phyloP scores from a whole-genome alignment of 2,888 invertebrate genomes.

The Bellardia pandia region DNA sequence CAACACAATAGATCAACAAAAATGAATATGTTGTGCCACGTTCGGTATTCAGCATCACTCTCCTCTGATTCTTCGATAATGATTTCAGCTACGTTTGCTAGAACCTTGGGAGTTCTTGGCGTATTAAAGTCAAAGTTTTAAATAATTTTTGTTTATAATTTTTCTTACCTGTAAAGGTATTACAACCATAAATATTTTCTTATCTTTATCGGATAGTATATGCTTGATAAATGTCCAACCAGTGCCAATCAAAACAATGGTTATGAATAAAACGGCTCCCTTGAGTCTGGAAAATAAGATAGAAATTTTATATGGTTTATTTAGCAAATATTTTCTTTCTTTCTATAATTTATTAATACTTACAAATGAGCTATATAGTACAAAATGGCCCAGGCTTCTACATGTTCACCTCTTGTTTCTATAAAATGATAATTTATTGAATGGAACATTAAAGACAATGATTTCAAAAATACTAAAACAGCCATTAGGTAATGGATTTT shows the following conservation, averaged over 20 bases:
- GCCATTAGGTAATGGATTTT: conserved; percentile 99
- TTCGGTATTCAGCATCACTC: conserved; percentile 94
- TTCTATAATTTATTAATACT: conserved; percentile 83
- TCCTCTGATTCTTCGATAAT: conserved; percentile 98
- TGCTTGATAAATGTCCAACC: conserved; percentile 99
- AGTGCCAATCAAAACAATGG: conserved; percentile 97
- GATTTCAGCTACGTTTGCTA: conserved; percentile 98
- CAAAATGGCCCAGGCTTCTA: conserved; percentile 98
- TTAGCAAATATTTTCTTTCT: not conserved
- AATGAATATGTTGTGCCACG: conserved; percentile 96
- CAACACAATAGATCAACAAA: conserved; percentile 98
- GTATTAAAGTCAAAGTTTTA: not conserved
- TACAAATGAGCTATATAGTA: conserved; percentile 99
- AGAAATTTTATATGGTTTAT: not conserved
- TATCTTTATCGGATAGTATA: conserved; percentile 97
- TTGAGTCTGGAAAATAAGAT: conserved; percentile 87
- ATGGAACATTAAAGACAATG: conserved; percentile 96
- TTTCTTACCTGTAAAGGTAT: conserved; percentile 94
- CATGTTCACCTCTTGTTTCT: conserved; percentile 95
- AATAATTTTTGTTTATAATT: not conserved
- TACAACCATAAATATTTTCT: conserved; percentile 98
- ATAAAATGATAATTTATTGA: conserved; percentile 98
- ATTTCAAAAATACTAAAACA: conserved; percentile 95
- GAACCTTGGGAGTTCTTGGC: conserved; percentile 86
- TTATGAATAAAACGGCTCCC: conserved; percentile 97